These are phyloP conservation scores for Drosophila lutescens DNA, from an alignment of 2,888 invertebrate species.

Conservation along the genomic window DNA sequence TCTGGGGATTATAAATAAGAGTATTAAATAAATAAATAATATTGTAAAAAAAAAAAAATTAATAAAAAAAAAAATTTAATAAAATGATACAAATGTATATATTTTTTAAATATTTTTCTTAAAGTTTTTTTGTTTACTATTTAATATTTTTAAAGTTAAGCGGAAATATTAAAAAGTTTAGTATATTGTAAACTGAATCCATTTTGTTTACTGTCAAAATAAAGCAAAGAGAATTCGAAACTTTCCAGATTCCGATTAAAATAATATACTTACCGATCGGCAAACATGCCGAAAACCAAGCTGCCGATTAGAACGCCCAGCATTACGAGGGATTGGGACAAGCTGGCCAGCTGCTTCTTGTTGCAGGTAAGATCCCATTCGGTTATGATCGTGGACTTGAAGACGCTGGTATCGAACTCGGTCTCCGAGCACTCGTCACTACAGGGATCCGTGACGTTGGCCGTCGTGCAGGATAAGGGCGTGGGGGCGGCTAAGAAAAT, in stretches of 20 bases:
- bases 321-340: slow-evolving; percentile 92
- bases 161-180: too few relatives aligned
- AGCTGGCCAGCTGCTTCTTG: slow-evolving; percentile 87
- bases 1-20: slow-evolving; percentile 83
- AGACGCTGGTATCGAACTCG: slow-evolving; percentile 87
- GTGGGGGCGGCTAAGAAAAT: slow-evolving; percentile 90
- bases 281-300: slow-evolving; percentile 89
- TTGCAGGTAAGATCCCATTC: slow-evolving; percentile 89
- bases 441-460: slow-evolving; percentile 84
- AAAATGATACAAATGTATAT: too few relatives aligned
- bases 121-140: too few relatives aligned
- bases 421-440: slow-evolving; percentile 86
- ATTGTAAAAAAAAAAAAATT: too few relatives aligned
- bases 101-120: too few relatives aligned
- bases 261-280: slow-evolving; percentile 88
- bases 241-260: too few relatives aligned
- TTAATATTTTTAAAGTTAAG: too few relatives aligned
- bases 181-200: too few relatives aligned
- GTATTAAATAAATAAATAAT: too few relatives aligned
- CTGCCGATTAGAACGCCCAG: slow-evolving; percentile 91
- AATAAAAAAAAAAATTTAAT: too few relatives aligned
- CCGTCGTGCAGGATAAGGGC: slow-evolving; percentile 85
- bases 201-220: not conserved
- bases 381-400: slow-evolving; percentile 89
- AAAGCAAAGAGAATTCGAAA: not conserved